Percentiles rank a stretch among this genome's conserved stretches.
Conservation (phyloP, 2,888 invertebrate species). For the Pedicia rivosa region DNA sequence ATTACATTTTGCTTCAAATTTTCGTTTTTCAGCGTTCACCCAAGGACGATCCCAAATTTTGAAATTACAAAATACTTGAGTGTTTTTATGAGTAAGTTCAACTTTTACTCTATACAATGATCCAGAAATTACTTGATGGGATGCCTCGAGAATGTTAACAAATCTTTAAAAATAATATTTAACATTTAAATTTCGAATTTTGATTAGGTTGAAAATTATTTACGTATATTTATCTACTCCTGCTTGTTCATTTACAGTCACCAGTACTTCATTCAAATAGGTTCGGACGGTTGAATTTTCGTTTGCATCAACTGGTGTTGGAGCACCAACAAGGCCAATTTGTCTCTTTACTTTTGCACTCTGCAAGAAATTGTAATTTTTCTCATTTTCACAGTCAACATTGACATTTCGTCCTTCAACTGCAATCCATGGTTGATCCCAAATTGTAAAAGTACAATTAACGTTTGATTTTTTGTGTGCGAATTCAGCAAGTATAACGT, state of each 20-base stretch:
- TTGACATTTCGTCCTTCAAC: slow-evolving; percentile 27
- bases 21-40: slow-evolving; percentile 28
- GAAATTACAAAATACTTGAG: no score
- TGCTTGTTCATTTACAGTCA: no score
- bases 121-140: slow-evolving; percentile 37
- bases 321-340: slow-evolving; percentile 28
- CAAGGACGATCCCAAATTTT: slow-evolving; percentile 38
- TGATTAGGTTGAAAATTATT: no score
- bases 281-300: slow-evolving; percentile 21
- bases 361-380: slow-evolving; percentile 11
- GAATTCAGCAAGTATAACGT: slow-evolving; percentile 35
- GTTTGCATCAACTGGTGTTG: slow-evolving; percentile 18
- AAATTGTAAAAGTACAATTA: slow-evolving; percentile 34
- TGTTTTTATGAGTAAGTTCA: slow-evolving; percentile 26
- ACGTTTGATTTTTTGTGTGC: no score
- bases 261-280: no score
- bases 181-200: no score
- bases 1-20: slow-evolving; percentile 24
- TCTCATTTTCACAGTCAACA: slow-evolving; percentile 26
- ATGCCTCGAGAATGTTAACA: slow-evolving; percentile 26
- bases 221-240: no score
- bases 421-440: slow-evolving; percentile 37
- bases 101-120: slow-evolving; percentile 39
- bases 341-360: slow-evolving; percentile 18
- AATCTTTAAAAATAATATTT: slow-evolving; percentile 16